Base-by-base conservation (phyloP, 2,113 vertebrate species). In the Sinocyclocheilus anshuiensis region DNA sequence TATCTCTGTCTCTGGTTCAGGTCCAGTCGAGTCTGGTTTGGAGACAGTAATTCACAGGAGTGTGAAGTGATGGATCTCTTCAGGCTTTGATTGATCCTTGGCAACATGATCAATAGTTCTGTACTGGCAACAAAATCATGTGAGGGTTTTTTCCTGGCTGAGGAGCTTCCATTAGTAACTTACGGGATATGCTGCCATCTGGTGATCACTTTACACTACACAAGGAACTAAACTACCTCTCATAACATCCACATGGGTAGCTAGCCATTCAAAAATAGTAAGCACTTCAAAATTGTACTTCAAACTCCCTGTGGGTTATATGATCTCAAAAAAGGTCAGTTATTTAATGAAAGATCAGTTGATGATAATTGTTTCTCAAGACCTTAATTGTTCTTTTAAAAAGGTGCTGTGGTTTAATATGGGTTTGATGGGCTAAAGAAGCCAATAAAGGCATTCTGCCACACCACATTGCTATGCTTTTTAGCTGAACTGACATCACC, bases 1-100 rank as follows among this genome's bases (percentile, higher is more conserved):
- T 53, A 36, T 33, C n/a, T 53, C 15, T 74, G 4, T 81, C 9
- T 12, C 26, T 81, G 29, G 83, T 77, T 77, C 24, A 77, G 24
- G 10, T 55, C 45, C 76, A 55, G 15, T 10, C 29, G 4, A 77
- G 3, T 55, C 26, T 55, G 48, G 48, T 77, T 29, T 77, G 26
- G 29, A 72, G 15, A 18, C 4, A 77, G 74, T 76, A 24, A 24
- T 76, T 76, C 42, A 50, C 10, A 76, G 74, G 42, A 77, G 75
- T 77, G 48, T 53, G 76, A 77, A 55, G 16, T 55, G 48, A 77
- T 55, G 48, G 76, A 53, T 77, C 50, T 55, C 76, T 55, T 77
- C 45, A 57, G 76, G 76, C 50, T 77, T 77, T 57, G 76, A 53
- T 77, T 55, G 76, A 55, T 77, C 76, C 57, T 50, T 55, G 76